phyloP scores from a whole-genome alignment of 1,140 invertebrate species.

The Helicoverpa zea region DNA sequence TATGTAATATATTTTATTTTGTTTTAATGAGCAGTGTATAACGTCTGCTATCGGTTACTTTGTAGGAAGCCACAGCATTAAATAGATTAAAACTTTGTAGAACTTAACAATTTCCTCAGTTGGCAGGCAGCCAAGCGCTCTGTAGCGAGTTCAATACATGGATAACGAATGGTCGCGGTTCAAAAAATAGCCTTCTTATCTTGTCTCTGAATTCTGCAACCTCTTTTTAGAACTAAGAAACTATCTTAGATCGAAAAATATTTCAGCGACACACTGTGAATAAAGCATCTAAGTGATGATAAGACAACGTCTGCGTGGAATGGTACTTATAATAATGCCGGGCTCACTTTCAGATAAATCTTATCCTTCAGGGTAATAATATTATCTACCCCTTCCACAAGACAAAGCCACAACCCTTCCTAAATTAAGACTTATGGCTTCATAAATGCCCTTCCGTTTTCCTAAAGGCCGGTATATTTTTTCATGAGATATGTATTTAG shows the following conservation, averaged over 20 bases:
- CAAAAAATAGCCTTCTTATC: not conserved
- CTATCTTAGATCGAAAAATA: not conserved
- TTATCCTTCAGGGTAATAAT: conserved; percentile 5
- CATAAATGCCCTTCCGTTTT: conserved; percentile 29
- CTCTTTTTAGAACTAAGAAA: not conserved
- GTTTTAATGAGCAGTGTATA: not conserved
- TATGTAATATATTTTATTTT: too few species aligned
- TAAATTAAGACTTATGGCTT: conserved; percentile 19
- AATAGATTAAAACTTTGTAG: conserved; percentile 34
- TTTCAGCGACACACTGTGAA: not conserved
- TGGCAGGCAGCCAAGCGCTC: conserved; percentile 12
- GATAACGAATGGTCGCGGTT: conserved; percentile 3
- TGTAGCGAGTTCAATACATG: conserved; percentile 19
- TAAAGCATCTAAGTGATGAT: not conserved
- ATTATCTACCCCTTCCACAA: conserved; percentile 6
- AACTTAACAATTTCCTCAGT: conserved; percentile 25
- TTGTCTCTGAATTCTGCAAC: not conserved
- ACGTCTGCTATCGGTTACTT: not conserved
- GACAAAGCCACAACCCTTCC: conserved; percentile 14
- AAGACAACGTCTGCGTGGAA: not conserved
- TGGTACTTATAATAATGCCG: not conserved
- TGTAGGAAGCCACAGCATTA: conserved; percentile 12
- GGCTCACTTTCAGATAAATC: conserved; percentile 10
- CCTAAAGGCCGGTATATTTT: conserved; percentile 16
- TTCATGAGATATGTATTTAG: conserved; percentile 37